phyloP scores from a whole-genome alignment of 1,140 invertebrate genomes.

The Dendrolimus punctatus region DNA sequence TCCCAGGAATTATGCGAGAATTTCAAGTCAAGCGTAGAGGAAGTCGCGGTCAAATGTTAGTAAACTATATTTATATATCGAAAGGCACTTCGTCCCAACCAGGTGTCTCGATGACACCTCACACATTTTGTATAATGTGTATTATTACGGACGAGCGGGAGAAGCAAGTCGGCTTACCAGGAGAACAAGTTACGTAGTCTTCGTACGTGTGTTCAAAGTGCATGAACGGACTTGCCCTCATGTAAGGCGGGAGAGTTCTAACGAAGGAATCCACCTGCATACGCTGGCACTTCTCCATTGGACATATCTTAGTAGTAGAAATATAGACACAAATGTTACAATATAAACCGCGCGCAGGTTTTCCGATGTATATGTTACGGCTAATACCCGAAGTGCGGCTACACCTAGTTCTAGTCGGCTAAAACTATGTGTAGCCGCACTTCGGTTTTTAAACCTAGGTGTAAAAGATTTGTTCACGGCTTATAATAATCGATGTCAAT shows the following conservation, averaged over 20 bases:
- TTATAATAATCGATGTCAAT: too few relatives aligned
- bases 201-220: slow-evolving; percentile 47
- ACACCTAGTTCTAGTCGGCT: too few relatives aligned
- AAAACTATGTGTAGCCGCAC: too few relatives aligned
- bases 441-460: too few relatives aligned
- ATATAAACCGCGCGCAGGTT: too few relatives aligned
- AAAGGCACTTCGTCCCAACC: too few relatives aligned
- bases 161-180: slow-evolving; percentile 22
- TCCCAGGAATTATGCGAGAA: not conserved
- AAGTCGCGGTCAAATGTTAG: not conserved
- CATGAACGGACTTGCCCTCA: slow-evolving; percentile 39
- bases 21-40: not conserved
- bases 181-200: slow-evolving; percentile 43
- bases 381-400: too few relatives aligned
- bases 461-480: too few relatives aligned
- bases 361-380: too few relatives aligned
- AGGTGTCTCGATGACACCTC: too few relatives aligned
- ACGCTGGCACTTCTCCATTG: slow-evolving; percentile 41
- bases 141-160: too few relatives aligned
- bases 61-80: not conserved
- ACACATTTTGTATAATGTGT: too few relatives aligned
- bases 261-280: slow-evolving; percentile 47
- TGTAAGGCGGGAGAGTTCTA: slow-evolving; percentile 38
- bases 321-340: not conserved
- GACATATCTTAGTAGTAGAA: slow-evolving; percentile 33